A percentile compares a stretch with the other conserved stretches of the same genome.
Evolutionary conservation across 2,797 vertebrate genomes (phyloP).

Genomic region (Xiphophorus birchmanni): DNA sequence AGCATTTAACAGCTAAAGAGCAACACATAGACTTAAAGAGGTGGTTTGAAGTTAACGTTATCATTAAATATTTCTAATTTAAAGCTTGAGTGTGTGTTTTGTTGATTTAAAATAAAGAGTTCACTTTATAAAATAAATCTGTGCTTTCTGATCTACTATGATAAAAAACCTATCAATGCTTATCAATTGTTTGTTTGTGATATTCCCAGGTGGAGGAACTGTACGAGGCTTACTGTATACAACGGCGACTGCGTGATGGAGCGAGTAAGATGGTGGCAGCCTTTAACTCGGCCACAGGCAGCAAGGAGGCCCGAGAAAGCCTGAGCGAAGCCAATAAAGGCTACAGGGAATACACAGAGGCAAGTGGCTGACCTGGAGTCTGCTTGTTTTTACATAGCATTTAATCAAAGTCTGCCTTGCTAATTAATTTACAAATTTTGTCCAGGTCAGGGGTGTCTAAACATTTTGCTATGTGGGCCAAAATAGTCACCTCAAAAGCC

Average conservation of each 20-base stretch:
- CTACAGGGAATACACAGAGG: constrained; percentile 96
- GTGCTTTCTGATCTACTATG: background rate
- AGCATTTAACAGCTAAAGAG: background rate
- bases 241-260: constrained; percentile 92
- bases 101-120: background rate
- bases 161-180: background rate
- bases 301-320: constrained; percentile 94
- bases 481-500: too few species aligned
- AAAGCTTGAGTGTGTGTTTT: background rate
- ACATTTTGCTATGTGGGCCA: too few species aligned
- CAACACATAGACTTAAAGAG: background rate
- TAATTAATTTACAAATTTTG: background rate
- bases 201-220: constrained; percentile 91
- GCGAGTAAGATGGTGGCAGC: constrained; percentile 98
- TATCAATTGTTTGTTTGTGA: background rate
- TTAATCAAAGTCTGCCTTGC: background rate
- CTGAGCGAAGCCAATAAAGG: constrained; percentile 95
- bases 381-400: background rate
- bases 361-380: constrained; percentile 54
- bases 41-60: background rate
- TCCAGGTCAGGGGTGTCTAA: background rate
- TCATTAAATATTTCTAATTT: background rate
- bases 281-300: constrained; percentile 90
- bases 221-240: constrained; percentile 97
- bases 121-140: background rate